Evolutionary conservation across 2,888 invertebrate genomes (phyloP), one percentile per base, ranked within the genome.

Genomic region (Podotricha telesiphe): DNA sequence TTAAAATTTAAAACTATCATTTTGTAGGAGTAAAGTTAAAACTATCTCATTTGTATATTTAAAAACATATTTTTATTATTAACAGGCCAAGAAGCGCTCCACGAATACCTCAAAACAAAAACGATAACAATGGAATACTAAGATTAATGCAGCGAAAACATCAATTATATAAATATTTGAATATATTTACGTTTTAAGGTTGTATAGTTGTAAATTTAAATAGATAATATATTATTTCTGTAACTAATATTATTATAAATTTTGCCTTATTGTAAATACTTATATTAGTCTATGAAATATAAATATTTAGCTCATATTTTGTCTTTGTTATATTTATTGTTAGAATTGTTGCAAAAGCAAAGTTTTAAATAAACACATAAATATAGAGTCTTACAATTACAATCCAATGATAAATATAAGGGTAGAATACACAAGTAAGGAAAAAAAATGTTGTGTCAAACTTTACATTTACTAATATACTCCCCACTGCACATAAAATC

Each of bases 71-170:
- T 70, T 73, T 73, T 77, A 79, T 79, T 80, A 76, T 79, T 91
- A 89, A 22, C 91, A 96, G 98, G 98, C 70, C 96, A 97, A 90
- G 99, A 99, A 59, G 96, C 98, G 0, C 93, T 99, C 48, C 97
- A 98, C 84, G 99, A 99, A 89, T 99, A 99, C 86, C 94, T 99
- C 73, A 98, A 97, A 86, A 98, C 98, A 0, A 99, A 99, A 91
- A 97, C 97, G 77, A 95, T 99, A 47, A 99, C 99, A 11, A 95
- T 99, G 77, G 99, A 99, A 93, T 99, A 98, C 91, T 97, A 87
- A 71, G 8, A 20, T 40, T n/a, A 6, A 56, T 34, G 19, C 28
- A 62, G 2, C 15, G 22, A 6, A 51, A 15, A 17, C 42, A 22
- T 22, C 10, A 28, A 28, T 28, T 28, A 28, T 28, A 28, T 4